Conservation (phyloP, 92 coral and sea anemone species). For the Bergia puertoricense region DNA sequence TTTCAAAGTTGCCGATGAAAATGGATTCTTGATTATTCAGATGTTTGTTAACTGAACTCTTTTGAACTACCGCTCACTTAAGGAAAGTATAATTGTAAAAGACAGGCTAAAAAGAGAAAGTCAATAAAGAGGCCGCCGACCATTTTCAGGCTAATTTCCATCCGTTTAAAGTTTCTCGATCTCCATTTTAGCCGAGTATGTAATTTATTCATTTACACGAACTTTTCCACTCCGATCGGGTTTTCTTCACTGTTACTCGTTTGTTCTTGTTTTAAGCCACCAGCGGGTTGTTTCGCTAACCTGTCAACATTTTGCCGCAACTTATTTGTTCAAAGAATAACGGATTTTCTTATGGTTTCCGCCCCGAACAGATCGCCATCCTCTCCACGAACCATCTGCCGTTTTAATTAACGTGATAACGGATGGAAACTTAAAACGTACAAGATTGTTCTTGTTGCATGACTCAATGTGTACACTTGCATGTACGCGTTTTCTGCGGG, state of each 20-base stretch:
- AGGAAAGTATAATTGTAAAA: conserved; percentile 10
- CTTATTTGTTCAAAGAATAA: conserved; percentile 16
- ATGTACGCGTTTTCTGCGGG: not conserved
- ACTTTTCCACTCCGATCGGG: not conserved
- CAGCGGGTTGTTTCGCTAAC: not conserved
- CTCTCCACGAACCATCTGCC: conserved; percentile 5
- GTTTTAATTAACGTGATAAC: conserved; percentile 34
- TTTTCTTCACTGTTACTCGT: not conserved
- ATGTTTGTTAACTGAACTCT: conserved; percentile 10
- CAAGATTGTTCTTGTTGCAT: conserved; percentile 5
- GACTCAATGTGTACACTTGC: not conserved
- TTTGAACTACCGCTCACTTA: conserved; percentile 23
- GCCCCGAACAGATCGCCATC: conserved; percentile 11
- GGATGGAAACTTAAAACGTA: conserved; percentile 6
- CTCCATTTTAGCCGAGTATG: not conserved
- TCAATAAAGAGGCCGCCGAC: not conserved
- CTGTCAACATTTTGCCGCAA: not conserved
- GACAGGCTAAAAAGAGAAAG: not conserved
- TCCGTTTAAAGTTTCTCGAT: not conserved
- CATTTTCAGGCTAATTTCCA: not conserved
- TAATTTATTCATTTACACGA: not conserved
- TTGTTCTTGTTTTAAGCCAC: not conserved
- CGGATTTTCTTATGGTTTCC: conserved; percentile 27
- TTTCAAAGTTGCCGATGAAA: conserved; percentile 41
- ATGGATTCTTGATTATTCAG: conserved; percentile 15